phyloP scores from a whole-genome alignment of 1,140 invertebrate species.

The Tetragnatha versicolor region DNA sequence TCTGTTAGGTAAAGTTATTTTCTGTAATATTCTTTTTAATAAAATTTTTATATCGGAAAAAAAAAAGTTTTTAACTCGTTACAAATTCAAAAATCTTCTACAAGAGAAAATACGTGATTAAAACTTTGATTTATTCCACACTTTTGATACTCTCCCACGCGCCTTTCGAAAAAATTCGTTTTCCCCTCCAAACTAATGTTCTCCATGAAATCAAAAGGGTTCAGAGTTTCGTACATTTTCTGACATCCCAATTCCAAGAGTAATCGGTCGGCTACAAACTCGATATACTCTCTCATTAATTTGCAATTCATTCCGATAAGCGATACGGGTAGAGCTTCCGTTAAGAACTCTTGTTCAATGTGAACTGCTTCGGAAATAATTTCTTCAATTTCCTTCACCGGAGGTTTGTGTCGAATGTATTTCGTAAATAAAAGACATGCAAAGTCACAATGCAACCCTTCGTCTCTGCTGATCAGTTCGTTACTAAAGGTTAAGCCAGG shows the following conservation, averaged over 20 bases:
- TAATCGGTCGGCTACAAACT: slow-evolving; percentile 97
- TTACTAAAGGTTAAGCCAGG: slow-evolving; percentile 98
- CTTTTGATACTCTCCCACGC: slow-evolving; percentile 98
- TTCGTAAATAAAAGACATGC: slow-evolving; percentile 97
- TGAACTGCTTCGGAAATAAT: slow-evolving; percentile 92
- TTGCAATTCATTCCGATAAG: slow-evolving; percentile 98
- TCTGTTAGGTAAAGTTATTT: too few relatives aligned
- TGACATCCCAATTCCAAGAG: slow-evolving; percentile 85
- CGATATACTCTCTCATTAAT: slow-evolving; percentile 96
- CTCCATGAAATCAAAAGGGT: slow-evolving; percentile 99
- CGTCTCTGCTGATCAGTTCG: slow-evolving; percentile 97
- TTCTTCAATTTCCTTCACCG: slow-evolving; percentile 75
- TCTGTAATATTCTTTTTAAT: too few relatives aligned
- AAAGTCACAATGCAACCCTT: slow-evolving; percentile 98
- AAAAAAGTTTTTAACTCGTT: too few relatives aligned
- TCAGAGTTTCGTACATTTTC: slow-evolving; percentile 91
- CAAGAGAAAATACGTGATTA: too few relatives aligned
- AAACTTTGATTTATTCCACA: too few relatives aligned
- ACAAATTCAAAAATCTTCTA: too few relatives aligned
- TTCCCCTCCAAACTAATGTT: slow-evolving; percentile 98
- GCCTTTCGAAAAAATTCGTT: slow-evolving; percentile 99
- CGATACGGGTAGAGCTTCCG: slow-evolving; percentile 89
- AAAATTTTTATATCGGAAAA: too few relatives aligned
- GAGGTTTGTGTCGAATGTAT: slow-evolving; percentile 90
- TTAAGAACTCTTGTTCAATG: slow-evolving; percentile 98